Conservation (phyloP, 2,888 invertebrate species). For the Epinotia nisella region DNA sequence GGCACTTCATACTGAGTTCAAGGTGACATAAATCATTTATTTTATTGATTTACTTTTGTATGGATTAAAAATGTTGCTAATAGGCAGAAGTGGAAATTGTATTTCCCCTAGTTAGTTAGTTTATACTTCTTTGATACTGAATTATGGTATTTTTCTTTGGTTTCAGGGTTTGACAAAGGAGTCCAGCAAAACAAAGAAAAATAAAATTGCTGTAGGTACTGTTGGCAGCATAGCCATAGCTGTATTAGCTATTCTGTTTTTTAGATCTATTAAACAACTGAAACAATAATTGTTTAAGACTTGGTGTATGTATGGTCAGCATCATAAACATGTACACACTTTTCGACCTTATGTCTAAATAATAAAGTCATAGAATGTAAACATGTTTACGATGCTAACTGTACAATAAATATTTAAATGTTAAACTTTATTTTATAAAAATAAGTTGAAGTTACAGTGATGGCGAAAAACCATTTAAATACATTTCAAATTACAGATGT, state of each 20-base stretch:
- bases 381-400: no score
- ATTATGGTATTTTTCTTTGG: constrained; percentile 20
- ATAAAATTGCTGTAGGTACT: constrained; percentile 72
- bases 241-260: constrained; percentile 67
- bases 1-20: constrained; percentile 68
- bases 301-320: no score
- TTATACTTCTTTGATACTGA: not conserved
- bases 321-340: no score
- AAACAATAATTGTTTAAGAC: constrained; percentile 45
- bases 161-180: constrained; percentile 59
- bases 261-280: constrained; percentile 68
- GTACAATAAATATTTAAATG: constrained; percentile 12
- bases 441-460: not conserved
- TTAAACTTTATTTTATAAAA: constrained; percentile 10
- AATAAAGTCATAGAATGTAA: no score
- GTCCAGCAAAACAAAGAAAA: constrained; percentile 58
- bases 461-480: not conserved
- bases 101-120: no score
- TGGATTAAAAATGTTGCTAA: not conserved
- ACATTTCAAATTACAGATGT: not conserved
- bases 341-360: no score
- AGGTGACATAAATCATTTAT: constrained; percentile 55
- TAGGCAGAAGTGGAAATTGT: not conserved
- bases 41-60: not conserved
- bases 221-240: constrained; percentile 69